phyloP scores from a whole-genome alignment of 2,113 vertebrate genomes.

The Macquaria ambigua region DNA sequence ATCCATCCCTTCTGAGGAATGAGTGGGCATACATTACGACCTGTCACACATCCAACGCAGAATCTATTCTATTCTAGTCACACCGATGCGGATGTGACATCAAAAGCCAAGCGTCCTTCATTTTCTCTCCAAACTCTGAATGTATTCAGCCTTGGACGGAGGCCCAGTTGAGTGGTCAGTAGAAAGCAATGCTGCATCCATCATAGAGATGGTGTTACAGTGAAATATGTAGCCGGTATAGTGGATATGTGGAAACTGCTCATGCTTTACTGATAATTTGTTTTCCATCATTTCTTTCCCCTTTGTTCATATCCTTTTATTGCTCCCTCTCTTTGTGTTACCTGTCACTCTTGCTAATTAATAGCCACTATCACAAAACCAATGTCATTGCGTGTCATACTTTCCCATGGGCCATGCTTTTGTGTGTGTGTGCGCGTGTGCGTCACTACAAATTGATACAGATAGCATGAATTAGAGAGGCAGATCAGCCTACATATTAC shows the following conservation, averaged over 20 bases:
- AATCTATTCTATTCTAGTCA: conserved; percentile 46
- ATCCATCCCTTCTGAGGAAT: conserved; percentile 35
- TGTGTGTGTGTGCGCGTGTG: neutral
- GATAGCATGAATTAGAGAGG: conserved; percentile 59
- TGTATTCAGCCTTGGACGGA: conserved; percentile 28
- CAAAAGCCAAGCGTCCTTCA: conserved; percentile 36
- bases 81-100: conserved; percentile 31
- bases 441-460: conserved; percentile 61
- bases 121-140: conserved; percentile 41
- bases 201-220: conserved; percentile 13
- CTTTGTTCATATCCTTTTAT: conserved; percentile 13
- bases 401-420: conserved; percentile 30
- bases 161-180: conserved; percentile 21
- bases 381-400: conserved; percentile 40
- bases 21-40: conserved; percentile 48
- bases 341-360: conserved; percentile 52
- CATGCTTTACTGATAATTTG: neutral
- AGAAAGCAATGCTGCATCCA: neutral
- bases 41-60: conserved; percentile 37
- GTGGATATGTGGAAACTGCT: neutral
- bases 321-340: conserved; percentile 22
- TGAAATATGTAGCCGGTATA: conserved; percentile 8
- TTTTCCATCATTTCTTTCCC: neutral
- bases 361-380: conserved; percentile 36
- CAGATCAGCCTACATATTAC: conserved; percentile 43